These are phyloP conservation scores for Calidris pygmaea DNA, from an alignment of 2,113 vertebrate genomes.

Conservation along the genomic window DNA sequence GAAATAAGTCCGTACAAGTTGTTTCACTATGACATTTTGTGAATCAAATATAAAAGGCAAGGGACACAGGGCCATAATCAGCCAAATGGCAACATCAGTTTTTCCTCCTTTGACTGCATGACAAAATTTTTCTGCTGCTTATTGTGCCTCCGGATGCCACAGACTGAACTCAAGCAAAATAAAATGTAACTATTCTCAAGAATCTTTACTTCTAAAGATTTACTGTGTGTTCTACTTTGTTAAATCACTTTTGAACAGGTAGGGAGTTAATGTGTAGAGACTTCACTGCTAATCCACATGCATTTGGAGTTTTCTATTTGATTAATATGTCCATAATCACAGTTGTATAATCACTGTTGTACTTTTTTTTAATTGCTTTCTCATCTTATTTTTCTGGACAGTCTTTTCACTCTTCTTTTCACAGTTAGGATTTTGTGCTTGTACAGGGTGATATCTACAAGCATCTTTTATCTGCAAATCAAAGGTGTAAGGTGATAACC, in stretches of 20 bases:
- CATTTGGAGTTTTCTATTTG: background rate
- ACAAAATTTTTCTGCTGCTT: background rate
- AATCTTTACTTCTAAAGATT: background rate
- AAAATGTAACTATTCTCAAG: background rate
- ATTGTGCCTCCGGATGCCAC: accelerated
- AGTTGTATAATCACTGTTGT: background rate
- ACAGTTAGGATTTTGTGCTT: background rate
- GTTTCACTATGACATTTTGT: background rate
- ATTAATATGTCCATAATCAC: background rate
- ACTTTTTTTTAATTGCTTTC: background rate
- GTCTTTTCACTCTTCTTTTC: background rate
- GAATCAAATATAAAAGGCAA: background rate
- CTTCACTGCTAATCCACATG: background rate
- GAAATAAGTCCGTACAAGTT: background rate
- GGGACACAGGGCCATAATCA: background rate
- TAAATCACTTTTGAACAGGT: background rate
- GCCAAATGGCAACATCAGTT: background rate
- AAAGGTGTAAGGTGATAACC: background rate
- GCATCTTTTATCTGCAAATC: background rate
- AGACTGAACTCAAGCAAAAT: background rate
- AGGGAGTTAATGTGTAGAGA: accelerated
- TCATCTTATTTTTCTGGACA: background rate
- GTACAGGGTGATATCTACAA: background rate
- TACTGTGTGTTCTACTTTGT: background rate
- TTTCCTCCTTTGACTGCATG: background rate